Evolutionary conservation across 1,140 invertebrate genomes (phyloP), one percentile per base, ranked within the genome.

Genomic region (Magallana ariakensis): DNA sequence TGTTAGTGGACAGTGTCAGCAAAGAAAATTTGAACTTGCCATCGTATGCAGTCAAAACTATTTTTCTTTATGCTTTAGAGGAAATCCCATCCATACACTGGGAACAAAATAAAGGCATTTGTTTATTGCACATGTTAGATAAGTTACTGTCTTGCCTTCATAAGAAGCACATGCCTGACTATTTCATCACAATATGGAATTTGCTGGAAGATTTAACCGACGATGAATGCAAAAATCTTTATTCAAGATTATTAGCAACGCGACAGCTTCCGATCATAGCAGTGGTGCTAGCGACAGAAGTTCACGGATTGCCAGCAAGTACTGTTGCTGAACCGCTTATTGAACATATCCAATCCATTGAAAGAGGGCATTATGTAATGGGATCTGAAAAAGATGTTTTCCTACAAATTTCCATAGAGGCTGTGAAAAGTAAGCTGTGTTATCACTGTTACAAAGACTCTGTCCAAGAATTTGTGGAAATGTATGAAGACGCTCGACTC

Each of bases 131-230:
- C 66, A 13, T 75, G 7, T 26, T 75, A 75, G 66, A 75, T 26
- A 22, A 4, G 7, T 22, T 75, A 10, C 13, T 75, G 15, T 75
- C 33, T 10, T 75, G 22, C 9, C 22, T 75, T 75, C 66, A 33
- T 9, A 33, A 75, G 15, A 75, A 10, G 10, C 9, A 33, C 5
- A 75, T 75, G 1, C 8, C 66, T 1, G 66, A 75, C 22, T 75
- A 75, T 75, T 75, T 75, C 22, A 75, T 75, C 33, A 19, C 66
- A 75, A 10, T 26, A 1, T 75, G 66, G 66, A 75, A 75, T 75
- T 22, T 75, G 33, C 66, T 75, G 8, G 66, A 75, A 75, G 66
- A 33, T 33, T 19, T 75, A 26, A 11, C 26, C 13, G 66, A 75
- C 3, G 22, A 33, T 9, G 66, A 26, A 75, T 46, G 9, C 13